Base-by-base conservation (phyloP, 2,888 invertebrate species). In the Hipparchia semele region DNA sequence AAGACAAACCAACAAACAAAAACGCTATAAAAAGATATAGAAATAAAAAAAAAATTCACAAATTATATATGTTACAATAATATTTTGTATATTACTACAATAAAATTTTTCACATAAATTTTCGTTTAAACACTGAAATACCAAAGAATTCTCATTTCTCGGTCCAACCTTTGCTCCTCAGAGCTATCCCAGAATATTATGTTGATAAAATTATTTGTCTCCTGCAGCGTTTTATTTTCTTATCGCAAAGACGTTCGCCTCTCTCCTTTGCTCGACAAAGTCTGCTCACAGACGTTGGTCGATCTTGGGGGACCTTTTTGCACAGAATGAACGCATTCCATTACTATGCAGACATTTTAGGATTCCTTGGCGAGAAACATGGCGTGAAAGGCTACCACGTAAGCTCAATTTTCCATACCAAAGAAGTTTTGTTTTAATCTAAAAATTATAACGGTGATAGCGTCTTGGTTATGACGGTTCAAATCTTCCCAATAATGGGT, bases 221-320 rank as follows among this genome's bases (percentile, higher is more conserved):
- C 81, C 77, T 82, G 80, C 79, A 82, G 74, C 80, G 80, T 87
- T 86, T 86, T 85, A 86, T 87, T 86, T 85, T 84, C 84, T 86
- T 89, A 89, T 89, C 87, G 83, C 72, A 79, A 80, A 83, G 82
- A 83, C 80, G 79, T 79, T 76, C 81, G 80, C 84, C 84, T 84
- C 85, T 86, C 84, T 84, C 83, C 82, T 86, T 84, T 85, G 83
- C 83, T 81, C 83, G 84, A 85, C 86, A 86, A 86, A 89, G 84
- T 79, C 80, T 80, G 80, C 80, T 78, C 80, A 79, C 80, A 81
- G 83, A 85, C 84, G 79, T 79, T 77, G 80, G 78, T 81, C 81
- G 83, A 84, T 83, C 87, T 83, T 84, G 67, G 77, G 88, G 88
- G 88, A 88, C 81, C 85, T 86, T 87, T 88, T 83, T 85, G 84